Evolutionary conservation across 23 tunicate genomes (phyloP).

Genomic region (Halocynthia aurantium): DNA sequence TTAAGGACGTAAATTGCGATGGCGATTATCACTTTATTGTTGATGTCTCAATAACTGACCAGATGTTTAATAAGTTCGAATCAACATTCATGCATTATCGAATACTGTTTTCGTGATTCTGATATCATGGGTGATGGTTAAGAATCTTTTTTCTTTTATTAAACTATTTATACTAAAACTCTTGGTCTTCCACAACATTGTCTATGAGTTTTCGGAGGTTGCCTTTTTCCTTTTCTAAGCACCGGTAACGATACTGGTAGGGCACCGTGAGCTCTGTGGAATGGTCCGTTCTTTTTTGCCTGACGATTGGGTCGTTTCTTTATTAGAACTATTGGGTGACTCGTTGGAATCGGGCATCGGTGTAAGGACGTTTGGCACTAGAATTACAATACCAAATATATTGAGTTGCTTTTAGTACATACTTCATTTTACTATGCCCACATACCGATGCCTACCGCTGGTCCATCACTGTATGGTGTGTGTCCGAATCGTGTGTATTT

Average conservation of each 20-base stretch:
- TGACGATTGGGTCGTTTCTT: no score
- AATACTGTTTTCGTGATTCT: not conserved
- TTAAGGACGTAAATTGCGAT: constrained; percentile 19
- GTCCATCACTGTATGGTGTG: constrained; percentile 31
- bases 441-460: constrained; percentile 73
- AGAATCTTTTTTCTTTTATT: not conserved
- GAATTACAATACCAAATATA: not conserved
- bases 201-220: constrained; percentile 9
- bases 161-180: constrained; percentile 12
- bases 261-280: not conserved
- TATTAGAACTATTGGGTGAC: not conserved
- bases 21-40: constrained; percentile 34
- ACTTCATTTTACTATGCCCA: not conserved
- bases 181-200: constrained; percentile 7
- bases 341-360: not conserved
- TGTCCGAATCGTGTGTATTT: constrained; percentile 54
- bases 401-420: not conserved
- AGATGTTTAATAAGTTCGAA: constrained; percentile 20
- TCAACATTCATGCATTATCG: not conserved
- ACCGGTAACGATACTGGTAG: constrained; percentile 31
- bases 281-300: no score
- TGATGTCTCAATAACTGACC: constrained; percentile 7
- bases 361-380: constrained; percentile 25
- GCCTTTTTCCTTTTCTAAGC: constrained; percentile 31
- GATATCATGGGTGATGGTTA: not conserved